Conservation (phyloP, 2,113 vertebrate genomes). For the Oxygymnocypris stewartii region DNA sequence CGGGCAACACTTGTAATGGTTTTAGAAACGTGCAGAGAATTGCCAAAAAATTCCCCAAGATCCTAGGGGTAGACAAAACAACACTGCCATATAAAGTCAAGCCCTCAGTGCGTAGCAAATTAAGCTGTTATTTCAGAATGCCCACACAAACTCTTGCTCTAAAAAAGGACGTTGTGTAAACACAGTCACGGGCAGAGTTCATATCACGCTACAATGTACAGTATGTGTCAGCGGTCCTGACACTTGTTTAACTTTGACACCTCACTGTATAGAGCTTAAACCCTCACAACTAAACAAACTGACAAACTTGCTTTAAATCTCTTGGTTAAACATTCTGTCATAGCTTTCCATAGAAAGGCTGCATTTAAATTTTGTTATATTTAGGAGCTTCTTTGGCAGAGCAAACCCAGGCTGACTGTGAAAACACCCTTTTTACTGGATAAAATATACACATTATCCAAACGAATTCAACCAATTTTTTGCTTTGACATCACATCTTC, state of each 20-base stretch:
- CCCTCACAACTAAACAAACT: neutral
- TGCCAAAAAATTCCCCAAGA: conserved; percentile 57
- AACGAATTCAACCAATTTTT: neutral
- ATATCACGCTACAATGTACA: conserved; percentile 25
- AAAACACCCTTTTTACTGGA: conserved; percentile 66
- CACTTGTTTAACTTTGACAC: conserved; percentile 33
- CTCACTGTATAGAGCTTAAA: neutral
- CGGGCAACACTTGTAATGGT: conserved; percentile 57
- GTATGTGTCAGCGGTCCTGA: neutral
- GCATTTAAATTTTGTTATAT: conserved; percentile 63
- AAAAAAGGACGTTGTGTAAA: conserved; percentile 24
- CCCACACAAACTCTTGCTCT: neutral
- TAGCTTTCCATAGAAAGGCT: conserved; percentile 34
- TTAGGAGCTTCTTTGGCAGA: conserved; percentile 58
- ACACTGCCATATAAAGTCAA: conserved; percentile 69
- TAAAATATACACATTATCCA: conserved; percentile 23
- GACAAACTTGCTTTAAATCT: conserved; percentile 3
- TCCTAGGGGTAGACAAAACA: conserved; percentile 62
- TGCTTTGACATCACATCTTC: neutral
- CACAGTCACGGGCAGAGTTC: neutral
- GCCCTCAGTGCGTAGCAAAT: conserved; percentile 43
- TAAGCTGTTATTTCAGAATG: conserved; percentile 28
- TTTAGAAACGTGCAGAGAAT: conserved; percentile 54
- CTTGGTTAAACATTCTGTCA: neutral
- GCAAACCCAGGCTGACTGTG: conserved; percentile 49